Evolutionary conservation across 1,140 invertebrate genomes (phyloP).

Genomic region (Drosophila tropicalis): DNA sequence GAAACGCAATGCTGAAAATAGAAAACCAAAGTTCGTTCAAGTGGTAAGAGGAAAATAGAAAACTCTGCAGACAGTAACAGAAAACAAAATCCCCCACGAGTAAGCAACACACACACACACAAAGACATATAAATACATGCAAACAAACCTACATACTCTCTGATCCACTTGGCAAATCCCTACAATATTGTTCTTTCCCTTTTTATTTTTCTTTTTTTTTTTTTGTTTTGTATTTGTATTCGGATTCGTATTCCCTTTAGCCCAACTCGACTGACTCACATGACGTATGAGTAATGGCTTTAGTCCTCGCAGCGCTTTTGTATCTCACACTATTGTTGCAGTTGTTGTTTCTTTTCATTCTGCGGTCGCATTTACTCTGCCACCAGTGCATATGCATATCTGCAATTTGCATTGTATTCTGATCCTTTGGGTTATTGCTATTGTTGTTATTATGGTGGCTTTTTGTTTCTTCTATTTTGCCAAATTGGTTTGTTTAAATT

Average conservation of each 20-base stretch:
- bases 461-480: constrained; percentile 46
- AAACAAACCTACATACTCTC: constrained; percentile 22
- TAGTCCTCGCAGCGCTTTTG: constrained; percentile 56
- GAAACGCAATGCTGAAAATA: constrained; percentile 11
- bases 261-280: constrained; percentile 65
- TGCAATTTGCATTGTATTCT: constrained; percentile 35
- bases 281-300: constrained; percentile 80
- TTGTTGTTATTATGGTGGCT: constrained; percentile 15
- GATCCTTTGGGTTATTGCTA: constrained; percentile 37
- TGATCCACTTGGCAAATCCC: constrained; percentile 69
- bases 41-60: constrained; percentile 30
- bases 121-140: constrained; percentile 35
- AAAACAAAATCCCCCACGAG: constrained; percentile 32
- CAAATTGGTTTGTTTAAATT: constrained; percentile 79
- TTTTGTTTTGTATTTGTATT: constrained; percentile 65
- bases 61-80: constrained; percentile 18
- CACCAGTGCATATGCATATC: constrained; percentile 55
- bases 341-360: constrained; percentile 48
- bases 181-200: constrained; percentile 60
- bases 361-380: constrained; percentile 67
- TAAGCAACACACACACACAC: constrained; percentile 35
- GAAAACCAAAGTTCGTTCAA: constrained; percentile 31
- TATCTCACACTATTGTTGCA: constrained; percentile 50
- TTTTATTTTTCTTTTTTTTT: constrained; percentile 1
- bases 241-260: constrained; percentile 11